These are phyloP conservation scores for Oreotrochilus melanogaster DNA, from an alignment of 2,113 vertebrate genomes.

Conservation along the genomic window DNA sequence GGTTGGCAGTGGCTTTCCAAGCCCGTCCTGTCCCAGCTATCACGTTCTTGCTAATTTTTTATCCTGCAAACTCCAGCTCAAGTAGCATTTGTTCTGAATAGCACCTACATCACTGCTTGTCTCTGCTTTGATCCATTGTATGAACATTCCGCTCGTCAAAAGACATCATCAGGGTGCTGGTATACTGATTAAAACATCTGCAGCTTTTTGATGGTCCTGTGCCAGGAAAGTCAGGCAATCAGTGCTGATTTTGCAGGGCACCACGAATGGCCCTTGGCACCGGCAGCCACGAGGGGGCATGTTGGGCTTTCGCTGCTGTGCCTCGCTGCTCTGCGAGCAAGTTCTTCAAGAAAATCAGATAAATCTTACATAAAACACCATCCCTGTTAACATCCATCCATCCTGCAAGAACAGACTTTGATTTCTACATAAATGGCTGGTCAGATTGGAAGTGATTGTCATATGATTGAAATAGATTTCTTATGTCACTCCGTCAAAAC, in stretches of 20 bases:
- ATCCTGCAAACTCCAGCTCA: neutral
- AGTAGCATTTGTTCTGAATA: neutral
- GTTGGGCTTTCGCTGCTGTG: neutral
- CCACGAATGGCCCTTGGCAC: neutral
- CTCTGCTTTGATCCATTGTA: neutral
- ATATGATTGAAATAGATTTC: conserved; percentile 66
- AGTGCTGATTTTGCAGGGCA: neutral
- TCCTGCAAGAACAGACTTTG: conserved; percentile 49
- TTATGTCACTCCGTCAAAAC: conserved; percentile 60
- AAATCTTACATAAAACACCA: neutral
- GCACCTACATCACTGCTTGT: neutral
- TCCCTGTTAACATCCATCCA: neutral
- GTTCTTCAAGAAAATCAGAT: neutral
- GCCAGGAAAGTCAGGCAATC: neutral
- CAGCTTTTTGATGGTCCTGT: neutral
- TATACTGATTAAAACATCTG: accelerated
- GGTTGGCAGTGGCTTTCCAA: neutral
- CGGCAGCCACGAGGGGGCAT: conserved; percentile 63
- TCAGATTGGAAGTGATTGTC: conserved; percentile 44
- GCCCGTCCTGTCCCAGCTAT: neutral
- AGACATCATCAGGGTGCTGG: neutral
- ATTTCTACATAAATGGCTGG: conserved; percentile 51
- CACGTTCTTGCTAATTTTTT: neutral
- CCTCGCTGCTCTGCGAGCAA: neutral
- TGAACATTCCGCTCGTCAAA: neutral